Conservation (phyloP, 2,113 vertebrate species). For the Chloropsis cyanopogon region DNA sequence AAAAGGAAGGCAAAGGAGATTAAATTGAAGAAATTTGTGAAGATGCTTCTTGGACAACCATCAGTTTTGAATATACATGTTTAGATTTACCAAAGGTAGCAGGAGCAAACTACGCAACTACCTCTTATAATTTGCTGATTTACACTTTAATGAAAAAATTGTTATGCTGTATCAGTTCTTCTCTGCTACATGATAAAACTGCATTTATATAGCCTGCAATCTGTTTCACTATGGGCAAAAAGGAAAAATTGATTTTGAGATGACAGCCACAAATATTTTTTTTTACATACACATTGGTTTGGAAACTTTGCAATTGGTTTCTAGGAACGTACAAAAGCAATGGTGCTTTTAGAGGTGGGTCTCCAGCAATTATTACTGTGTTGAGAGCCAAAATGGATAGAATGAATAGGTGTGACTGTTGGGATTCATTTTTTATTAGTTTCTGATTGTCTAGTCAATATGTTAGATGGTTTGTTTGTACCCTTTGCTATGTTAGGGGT, state of each 20-base stretch:
- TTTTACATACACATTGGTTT: neutral
- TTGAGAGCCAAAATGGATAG: neutral
- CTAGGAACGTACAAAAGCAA: constrained; percentile 21
- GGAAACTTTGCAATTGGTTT: constrained; percentile 31
- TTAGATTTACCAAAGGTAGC: neutral
- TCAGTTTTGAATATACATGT: neutral
- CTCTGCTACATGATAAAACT: constrained; percentile 55
- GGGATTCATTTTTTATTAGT: too few relatives aligned
- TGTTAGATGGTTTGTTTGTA: too few relatives aligned
- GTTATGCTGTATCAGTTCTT: constrained; percentile 55
- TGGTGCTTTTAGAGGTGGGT: neutral
- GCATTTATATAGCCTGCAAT: constrained; percentile 69
- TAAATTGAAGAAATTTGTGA: neutral
- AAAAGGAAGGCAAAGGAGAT: neutral
- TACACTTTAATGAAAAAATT: constrained; percentile 75
- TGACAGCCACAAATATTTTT: constrained; percentile 10
- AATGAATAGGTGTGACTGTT: neutral
- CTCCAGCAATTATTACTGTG: neutral
- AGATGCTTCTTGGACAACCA: neutral
- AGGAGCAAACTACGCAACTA: neutral
- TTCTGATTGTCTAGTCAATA: too few relatives aligned
- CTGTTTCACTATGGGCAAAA: constrained; percentile 39
- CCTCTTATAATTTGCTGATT: constrained; percentile 56
- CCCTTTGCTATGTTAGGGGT: too few relatives aligned
- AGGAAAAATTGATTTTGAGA: constrained; percentile 58